Evolutionary conservation across 37 sponge, comb jelly and placozoan species (phyloP), one percentile per base, ranked within the genome.

Genomic region (Cladorhizidae sp.): DNA sequence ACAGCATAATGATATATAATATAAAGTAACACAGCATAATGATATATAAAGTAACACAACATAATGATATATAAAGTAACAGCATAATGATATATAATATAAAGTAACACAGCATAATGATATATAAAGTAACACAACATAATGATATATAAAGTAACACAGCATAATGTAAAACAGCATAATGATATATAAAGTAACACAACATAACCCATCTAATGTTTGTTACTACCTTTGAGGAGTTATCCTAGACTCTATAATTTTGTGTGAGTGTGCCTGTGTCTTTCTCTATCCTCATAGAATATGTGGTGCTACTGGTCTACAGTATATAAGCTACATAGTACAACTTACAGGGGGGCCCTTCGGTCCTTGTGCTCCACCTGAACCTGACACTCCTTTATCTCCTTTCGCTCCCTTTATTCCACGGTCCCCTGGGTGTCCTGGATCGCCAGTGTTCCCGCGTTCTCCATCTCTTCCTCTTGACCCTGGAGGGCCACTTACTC

Each of bases 401-500:
- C 90, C 84, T 32, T 89, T 83, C 49, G 78, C 85, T 57, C 84
- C 89, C 78, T 67, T 55, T 31, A 39, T 77, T 76, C 88, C 88
- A 37, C 81, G 75, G 40, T 69, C 63, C 17, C 88, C 88, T 42
- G 70, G 77, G n/a, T 65, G 76, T 15, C 88, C 88, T 15, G 43
- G 49, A 7, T 78, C 8, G 28, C 43, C 54, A 23, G 81, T 54
- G 54, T 67, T 42, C 7, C 78, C 72, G 9, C 57, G 70, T 45
- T 87, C 82, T 73, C 91, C 91, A 31, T 72, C 73, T 12, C 40
- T 51, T 64, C 91, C 91, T 76, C 87, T 64, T 5, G 77, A 69
- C 26, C 91, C 91, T 67, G 80, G 86, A 32, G 85, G 72, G 40
- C 90, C 90, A 52, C 86, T 43, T 51, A 64, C 80, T 57, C 90